Base-by-base conservation (phyloP, 2,797 vertebrate species). In the Gambusia yucatana region DNA sequence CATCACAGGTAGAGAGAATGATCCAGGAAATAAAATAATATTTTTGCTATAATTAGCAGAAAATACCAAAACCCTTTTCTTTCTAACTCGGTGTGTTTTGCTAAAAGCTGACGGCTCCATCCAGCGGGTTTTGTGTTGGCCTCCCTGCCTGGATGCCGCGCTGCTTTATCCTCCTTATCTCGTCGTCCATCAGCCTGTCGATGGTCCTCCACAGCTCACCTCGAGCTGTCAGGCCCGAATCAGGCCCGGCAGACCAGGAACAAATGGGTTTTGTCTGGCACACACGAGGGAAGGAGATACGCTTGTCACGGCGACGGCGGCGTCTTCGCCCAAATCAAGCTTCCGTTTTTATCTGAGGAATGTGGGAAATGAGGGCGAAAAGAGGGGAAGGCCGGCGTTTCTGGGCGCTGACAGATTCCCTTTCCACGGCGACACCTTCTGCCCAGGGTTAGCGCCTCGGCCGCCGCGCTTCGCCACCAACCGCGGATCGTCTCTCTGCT, bases 251-350 rank as follows among this genome's bases (percentile, higher is more conserved):
- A 91, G 91, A 92, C 92, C 92, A 92, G 87, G 89, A 91, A 93
- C 92, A 93, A 94, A 94, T 93, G 92, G 94, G 88, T 93, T 90
- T 78, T 93, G 94, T 95, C 93, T 91, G 88, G 87, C 79, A 90
- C 93, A 94, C 94, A 93, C 93, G 85, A 92, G 88, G 73, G 76
- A 83, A 80, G 81, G 79, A 94, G 94, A 95, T 95, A 95, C 69
- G 84, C 91, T 90, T 94, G 94, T 95, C 94, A 88, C 77, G 65
- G 77, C 79, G 85, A 81, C 82, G 77, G 91, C 75, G 84, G 81
- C 83, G 89, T 84, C 48, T 90, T 92, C 83, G 81, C 84, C 84
- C 84, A 46, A 43, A 86, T 84, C 87, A 74, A 77, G 72, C 57
- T 91, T 88, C 88, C 87, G 25, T 79, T 6, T 91, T 94, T 95